phyloP scores from a whole-genome alignment of 2,113 vertebrate species.

The Tragelaphus buxtoni region DNA sequence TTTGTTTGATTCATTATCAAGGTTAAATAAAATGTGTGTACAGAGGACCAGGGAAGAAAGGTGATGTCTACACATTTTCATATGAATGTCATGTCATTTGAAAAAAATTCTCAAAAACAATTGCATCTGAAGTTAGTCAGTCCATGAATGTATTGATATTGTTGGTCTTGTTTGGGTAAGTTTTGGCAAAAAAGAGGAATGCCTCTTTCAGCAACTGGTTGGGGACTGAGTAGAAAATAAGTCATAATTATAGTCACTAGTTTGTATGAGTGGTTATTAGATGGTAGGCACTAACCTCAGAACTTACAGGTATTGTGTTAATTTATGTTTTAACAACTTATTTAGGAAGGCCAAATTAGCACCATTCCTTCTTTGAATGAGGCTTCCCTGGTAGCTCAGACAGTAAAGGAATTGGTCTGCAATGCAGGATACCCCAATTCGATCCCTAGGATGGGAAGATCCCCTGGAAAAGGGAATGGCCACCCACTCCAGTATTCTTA shows the following conservation, averaged over 20 bases:
- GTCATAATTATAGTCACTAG: background rate
- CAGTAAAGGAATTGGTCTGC: background rate
- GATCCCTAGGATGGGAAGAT: background rate
- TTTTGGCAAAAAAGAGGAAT: background rate
- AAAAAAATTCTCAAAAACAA: background rate
- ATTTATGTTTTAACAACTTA: slow-evolving; percentile 9
- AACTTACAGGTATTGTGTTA: background rate
- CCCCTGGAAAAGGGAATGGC: background rate
- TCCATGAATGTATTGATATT: background rate
- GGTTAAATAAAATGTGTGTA: background rate
- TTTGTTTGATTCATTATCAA: background rate
- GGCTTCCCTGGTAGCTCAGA: background rate
- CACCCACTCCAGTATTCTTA: background rate
- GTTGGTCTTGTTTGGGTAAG: background rate
- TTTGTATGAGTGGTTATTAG: background rate
- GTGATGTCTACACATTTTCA: background rate
- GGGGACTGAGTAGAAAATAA: background rate
- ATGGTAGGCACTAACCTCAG: background rate
- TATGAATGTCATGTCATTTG: background rate
- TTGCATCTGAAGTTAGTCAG: background rate
- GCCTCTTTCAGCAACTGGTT: background rate
- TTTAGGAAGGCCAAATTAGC: background rate
- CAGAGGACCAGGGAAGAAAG: background rate
- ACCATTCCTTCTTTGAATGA: background rate
- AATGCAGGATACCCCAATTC: background rate